phyloP scores from a whole-genome alignment of 2,888 invertebrate species.

The Kryphioiulus occultus region DNA sequence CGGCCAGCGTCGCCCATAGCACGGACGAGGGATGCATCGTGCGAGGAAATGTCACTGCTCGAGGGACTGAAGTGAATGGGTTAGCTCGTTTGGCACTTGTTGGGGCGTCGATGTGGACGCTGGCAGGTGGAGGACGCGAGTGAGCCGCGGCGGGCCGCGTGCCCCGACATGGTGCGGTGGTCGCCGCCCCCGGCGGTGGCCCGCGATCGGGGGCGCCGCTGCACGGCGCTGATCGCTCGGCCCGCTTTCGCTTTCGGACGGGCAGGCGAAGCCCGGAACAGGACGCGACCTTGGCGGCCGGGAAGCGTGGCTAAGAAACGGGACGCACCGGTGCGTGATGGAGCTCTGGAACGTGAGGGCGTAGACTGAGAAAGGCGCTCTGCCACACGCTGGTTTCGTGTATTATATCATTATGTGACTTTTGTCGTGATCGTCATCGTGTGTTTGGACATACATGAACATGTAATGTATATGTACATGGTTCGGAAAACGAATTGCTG shows the following conservation, averaged over 20 bases:
- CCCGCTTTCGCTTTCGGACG: background rate
- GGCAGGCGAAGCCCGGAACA: background rate
- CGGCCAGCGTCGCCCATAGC: background rate
- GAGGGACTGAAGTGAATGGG: too few species aligned
- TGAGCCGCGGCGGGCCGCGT: background rate
- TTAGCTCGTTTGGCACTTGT: background rate
- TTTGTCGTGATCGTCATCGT: too few species aligned
- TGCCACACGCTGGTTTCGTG: too few species aligned
- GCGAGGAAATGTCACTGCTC: too few species aligned
- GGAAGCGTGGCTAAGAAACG: too few species aligned
- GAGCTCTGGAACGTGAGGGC: too few species aligned
- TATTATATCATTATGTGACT: too few species aligned
- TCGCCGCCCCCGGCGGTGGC: background rate
- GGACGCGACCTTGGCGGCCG: background rate
- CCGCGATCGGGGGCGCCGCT: background rate
- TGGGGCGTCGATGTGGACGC: background rate
- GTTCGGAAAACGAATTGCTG: too few species aligned
- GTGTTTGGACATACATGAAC: too few species aligned
- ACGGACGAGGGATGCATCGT: background rate
- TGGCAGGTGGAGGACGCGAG: background rate
- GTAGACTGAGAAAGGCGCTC: too few species aligned
- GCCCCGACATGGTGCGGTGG: background rate
- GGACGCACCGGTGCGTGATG: too few species aligned
- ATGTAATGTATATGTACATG: too few species aligned
- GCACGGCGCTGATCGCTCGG: background rate